A percentile compares a stretch with the other conserved stretches of the same genome.
phyloP scores from a whole-genome alignment of 2,113 vertebrate genomes.

The Marmota monax region DNA sequence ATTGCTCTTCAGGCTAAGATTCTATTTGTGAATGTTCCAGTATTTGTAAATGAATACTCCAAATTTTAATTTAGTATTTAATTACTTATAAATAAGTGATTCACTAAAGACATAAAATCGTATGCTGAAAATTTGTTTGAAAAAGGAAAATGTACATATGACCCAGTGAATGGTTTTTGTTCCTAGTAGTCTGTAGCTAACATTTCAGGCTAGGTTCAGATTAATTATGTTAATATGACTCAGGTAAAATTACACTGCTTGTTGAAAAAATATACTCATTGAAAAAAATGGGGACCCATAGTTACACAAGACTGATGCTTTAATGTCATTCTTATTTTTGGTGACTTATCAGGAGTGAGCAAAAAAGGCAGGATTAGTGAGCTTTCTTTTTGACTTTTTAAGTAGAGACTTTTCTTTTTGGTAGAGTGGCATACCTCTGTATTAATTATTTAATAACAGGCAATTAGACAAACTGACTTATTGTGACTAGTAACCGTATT shows the following conservation, averaged over 20 bases:
- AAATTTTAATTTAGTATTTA: constrained; percentile 56
- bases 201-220: background rate
- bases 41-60: background rate
- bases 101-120: too few species aligned
- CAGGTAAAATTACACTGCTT: background rate
- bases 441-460: constrained; percentile 15
- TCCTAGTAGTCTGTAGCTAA: background rate
- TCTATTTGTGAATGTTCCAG: background rate
- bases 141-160: constrained; percentile 36
- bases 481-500: background rate
- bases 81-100: background rate
- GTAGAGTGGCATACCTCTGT: background rate
- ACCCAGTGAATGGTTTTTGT: background rate
- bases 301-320: background rate
- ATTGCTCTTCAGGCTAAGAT: constrained; percentile 2
- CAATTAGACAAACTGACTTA: constrained; percentile 4
- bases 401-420: constrained; percentile 20
- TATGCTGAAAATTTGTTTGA: background rate
- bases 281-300: background rate
- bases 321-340: constrained; percentile 33
- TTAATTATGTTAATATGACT: background rate
- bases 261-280: constrained; percentile 26
- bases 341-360: background rate
- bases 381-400: background rate
- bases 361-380: background rate